phyloP scores from a whole-genome alignment of 1,140 invertebrate genomes.

The Cephus cinctus region DNA sequence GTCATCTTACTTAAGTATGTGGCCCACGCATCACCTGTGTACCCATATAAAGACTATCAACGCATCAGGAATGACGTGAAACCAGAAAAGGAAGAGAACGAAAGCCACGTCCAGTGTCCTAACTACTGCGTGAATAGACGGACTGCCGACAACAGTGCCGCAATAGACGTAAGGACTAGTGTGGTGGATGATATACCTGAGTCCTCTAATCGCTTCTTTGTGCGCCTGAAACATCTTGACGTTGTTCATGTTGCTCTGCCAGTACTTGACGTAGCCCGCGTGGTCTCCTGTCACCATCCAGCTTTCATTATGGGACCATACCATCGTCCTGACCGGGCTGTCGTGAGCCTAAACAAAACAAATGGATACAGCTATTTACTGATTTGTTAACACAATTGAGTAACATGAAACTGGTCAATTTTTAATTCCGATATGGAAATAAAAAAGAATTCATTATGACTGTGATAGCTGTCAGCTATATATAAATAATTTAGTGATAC shows the following conservation, averaged over 20 bases:
- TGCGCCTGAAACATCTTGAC: conserved; percentile 99
- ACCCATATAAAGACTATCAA: conserved; percentile 40
- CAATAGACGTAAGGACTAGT: conserved; percentile 52
- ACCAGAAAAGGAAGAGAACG: conserved; percentile 32
- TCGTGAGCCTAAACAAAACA: conserved; percentile 84
- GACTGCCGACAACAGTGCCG: conserved; percentile 18
- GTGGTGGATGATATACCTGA: conserved; percentile 76
- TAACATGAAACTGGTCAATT: conserved; percentile 9
- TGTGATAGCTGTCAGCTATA: not conserved
- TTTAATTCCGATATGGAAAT: conserved; percentile 6
- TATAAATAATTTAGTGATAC: conserved; percentile 4
- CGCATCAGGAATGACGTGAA: conserved; percentile 21
- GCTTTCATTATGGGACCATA: conserved; percentile 98
- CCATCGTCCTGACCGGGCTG: conserved; percentile 95
- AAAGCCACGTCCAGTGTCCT: conserved; percentile 26
- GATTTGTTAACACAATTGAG: not conserved
- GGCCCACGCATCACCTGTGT: conserved; percentile 39
- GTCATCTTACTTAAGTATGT: too few species aligned
- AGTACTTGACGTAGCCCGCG: conserved; percentile 98
- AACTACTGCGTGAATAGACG: conserved; percentile 33
- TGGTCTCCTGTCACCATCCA: conserved; percentile 99
- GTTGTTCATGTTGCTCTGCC: conserved; percentile 99
- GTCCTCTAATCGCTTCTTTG: conserved; percentile 97
- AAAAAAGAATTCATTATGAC: conserved; percentile 2
- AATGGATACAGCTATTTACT: conserved; percentile 7